phyloP scores from a whole-genome alignment of 2,113 vertebrate genomes.

The Eulemur macaco region DNA sequence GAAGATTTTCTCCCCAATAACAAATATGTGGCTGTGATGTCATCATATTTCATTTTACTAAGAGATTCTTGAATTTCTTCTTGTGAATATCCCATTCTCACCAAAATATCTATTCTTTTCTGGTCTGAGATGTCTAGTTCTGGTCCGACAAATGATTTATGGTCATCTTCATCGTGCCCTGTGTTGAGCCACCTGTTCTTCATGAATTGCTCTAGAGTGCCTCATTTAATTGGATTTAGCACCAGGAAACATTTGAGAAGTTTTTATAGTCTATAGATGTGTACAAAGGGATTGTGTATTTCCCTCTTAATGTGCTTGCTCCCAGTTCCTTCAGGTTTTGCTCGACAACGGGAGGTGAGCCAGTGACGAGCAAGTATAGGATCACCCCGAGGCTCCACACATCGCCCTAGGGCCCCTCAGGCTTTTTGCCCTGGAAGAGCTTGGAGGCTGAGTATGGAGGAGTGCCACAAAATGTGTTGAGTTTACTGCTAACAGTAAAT shows the following conservation, averaged over 20 bases:
- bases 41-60: too few species aligned
- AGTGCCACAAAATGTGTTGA: constrained; percentile 98
- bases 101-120: too few species aligned
- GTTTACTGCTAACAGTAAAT: constrained; percentile 97
- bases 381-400: constrained; percentile 99
- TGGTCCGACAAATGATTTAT: too few species aligned
- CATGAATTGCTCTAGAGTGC: constrained; percentile 99
- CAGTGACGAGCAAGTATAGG: constrained; percentile 97
- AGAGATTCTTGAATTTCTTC: too few species aligned
- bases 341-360: constrained; percentile 96
- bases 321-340: constrained; percentile 98
- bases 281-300: constrained; percentile 99
- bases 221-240: constrained; percentile 96
- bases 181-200: constrained; percentile 99
- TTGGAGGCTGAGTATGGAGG: constrained; percentile 97
- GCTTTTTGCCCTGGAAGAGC: constrained; percentile 99
- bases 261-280: constrained; percentile 99
- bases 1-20: too few species aligned
- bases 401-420: constrained; percentile 97
- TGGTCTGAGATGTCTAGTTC: too few species aligned
- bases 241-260: constrained; percentile 98
- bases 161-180: constrained; percentile 82
- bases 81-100: too few species aligned
- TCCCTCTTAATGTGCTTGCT: constrained; percentile 96
- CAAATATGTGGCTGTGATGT: too few species aligned